Base-by-base conservation (phyloP, 2,113 vertebrate species). In the Mesembrinibis cayennensis region DNA sequence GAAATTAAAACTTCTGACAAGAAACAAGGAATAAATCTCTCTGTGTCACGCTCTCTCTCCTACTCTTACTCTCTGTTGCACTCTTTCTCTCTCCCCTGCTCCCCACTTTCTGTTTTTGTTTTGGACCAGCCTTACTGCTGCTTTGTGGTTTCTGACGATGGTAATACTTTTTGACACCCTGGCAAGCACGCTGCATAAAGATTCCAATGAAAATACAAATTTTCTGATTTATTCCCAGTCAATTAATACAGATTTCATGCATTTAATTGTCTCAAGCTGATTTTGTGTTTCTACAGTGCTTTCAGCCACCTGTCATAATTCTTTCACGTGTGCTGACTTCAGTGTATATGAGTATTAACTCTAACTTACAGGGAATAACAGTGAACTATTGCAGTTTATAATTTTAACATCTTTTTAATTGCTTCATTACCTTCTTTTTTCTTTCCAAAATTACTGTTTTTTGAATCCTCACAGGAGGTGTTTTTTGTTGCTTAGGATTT, bases 1-100 rank as follows among this genome's bases (percentile, higher is more conserved):
- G 83, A 98, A 98, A 98, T 98, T 86, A 98, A 96, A 98, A 97
- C 81, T 96, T 97, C 89, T 96, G 82, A 97, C 79, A 93, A 91
- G 93, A 98, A 97, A 71, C 49, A 91, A 93, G 96, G 83, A 95
- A 94, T 85, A 82, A 85, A 84, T 93, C 40, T 83, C 14, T 69
- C n/a, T 78, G 16, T 85, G 71, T 93, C 34, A 34, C 1, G 12
- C 27, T 85, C 3, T 1, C 50, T 90, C 10, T 82, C 11, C 27
- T 92, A 4, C 32, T 78, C 9, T 18, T 20, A 3, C 42, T 91
- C 73, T 92, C 61, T 81, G 9, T 73, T 63, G 18, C 13, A 0
- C 7, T 79, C 5, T 42, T 7, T 79, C 5, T 52, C n/a, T 72
- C 44, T 56, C 10, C 29, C 47, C 58, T 10, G 27, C 20, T 22